Evolutionary conservation across 2,888 invertebrate species (phyloP), one percentile per base, ranked within the genome.

Genomic region (Trachelus stipa): DNA sequence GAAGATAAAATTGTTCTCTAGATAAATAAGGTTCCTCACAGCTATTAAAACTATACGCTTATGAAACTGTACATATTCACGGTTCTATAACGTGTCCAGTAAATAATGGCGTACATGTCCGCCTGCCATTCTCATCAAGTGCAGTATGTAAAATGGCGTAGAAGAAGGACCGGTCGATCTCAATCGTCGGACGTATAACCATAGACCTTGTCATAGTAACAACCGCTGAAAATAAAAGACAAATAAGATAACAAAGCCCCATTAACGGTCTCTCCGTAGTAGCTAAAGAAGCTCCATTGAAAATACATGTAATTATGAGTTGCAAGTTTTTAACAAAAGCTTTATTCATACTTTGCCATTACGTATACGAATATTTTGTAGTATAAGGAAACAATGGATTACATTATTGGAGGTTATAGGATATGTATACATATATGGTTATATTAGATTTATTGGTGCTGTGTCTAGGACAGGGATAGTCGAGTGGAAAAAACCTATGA

Each of bases 61-160:
- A 56, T 56, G 23, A 23, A 56, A 15, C 56, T 56, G 56, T 3
- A 23, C 23, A 56, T 23, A 23, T 56, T 56, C 1, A 2, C 23
- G 76, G 75, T 15, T 81, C 37, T 12, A n/a, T 30, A 15, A 80
- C 76, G 23, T 73, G 71, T 34, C 81, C 80, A 35, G 30, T 31
- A 15, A 84, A 83, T 33, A 85, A 34, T 31, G 69, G 68, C 15
- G 11, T 37, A n/a, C 33, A 40, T 76, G 75, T 75, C 73, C 15
- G 11, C 11, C 33, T 33, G 68, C 69, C 9, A 34, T 69, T 23
- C 23, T 68, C 68, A 11, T 68, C n/a, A 33, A n/a, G 11, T 33
- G 68, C 30, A 69, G 31, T 76, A 78, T 73, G 77, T 69, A 79
- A 73, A 73, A 86, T 84, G 30, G 68, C 31, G 79, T 84, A 86